Evolutionary conservation across 53 echinoderm and acorn worm species (phyloP), one percentile per base, ranked within the genome.

Genomic region (Apostichopus leukothele): DNA sequence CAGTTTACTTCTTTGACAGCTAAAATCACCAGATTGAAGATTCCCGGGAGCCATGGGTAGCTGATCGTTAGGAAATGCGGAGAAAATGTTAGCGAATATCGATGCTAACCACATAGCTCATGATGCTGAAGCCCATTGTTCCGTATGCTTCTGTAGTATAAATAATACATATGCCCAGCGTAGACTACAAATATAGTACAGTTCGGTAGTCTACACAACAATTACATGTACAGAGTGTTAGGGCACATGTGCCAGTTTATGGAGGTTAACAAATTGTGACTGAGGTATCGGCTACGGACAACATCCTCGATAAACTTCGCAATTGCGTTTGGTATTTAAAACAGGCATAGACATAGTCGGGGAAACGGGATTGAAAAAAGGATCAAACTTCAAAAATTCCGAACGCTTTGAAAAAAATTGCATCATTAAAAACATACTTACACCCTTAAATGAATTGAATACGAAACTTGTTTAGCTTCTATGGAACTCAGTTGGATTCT

Each of bases 1-100:
- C 89, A 92, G 89, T 88, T 94, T 94, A 85, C 86, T 93, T 50
- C 94, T 93, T 88, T 93, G 96, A 26, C 91, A 86, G 92, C 98
- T 95, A 60, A 97, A 92, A 90, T 95, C 90, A 67, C 93, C 96
- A 93, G 94, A 93, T 86, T 94, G 96, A 92, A 96, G 91, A 92
- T 94, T 99, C 88, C 99, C 99, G 11, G 96, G 96, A 93, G 99
- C 99, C 96, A 96, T 99, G 92, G 92, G 93, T 87, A 67, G 89
- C 89, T 84, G 60, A 86, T n/a, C 75, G 86, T 84, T 86, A 67
- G 85, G 67, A 25, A 85, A 85, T 26, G 39, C 8, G 50, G 66
- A 66, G 67, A 66, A 85, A 85, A 85, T 18, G 66, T 67, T 60
- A 85, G 85, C 8, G 63, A 67, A 67, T 67, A 81, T 19, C 23